Evolutionary conservation across 2,888 invertebrate genomes (phyloP).

Genomic region (Drosophila koepferae): DNA sequence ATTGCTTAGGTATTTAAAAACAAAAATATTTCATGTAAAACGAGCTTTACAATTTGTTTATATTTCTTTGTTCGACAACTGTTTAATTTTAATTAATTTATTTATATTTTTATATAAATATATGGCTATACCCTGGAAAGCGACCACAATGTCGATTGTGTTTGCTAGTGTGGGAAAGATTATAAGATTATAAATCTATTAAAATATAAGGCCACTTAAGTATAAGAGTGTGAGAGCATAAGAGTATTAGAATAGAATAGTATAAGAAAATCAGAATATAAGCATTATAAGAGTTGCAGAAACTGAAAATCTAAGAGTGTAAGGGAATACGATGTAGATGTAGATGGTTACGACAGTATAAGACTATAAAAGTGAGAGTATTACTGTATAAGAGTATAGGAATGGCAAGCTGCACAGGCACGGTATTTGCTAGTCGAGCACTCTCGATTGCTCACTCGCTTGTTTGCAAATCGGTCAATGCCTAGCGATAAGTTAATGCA

Average conservation of each 20-base stretch:
- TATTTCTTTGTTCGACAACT: constrained; percentile 38
- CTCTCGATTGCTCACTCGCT: not conserved
- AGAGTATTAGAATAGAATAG: not conserved
- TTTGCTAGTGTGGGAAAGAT: no score
- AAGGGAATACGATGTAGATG: no score
- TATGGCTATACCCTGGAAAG: not conserved
- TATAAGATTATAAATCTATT: no score
- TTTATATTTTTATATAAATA: constrained; percentile 3
- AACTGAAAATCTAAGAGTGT: not conserved
- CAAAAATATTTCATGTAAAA: not conserved
- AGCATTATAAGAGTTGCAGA: no score
- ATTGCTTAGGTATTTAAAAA: constrained; percentile 4
- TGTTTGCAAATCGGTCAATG: constrained; percentile 48
- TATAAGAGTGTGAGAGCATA: not conserved
- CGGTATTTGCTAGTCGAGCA: not conserved
- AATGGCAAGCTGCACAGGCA: no score
- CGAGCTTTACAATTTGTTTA: constrained; percentile 21
- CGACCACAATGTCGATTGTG: not conserved
- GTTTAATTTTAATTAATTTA: constrained; percentile 41
- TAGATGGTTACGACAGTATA: no score
- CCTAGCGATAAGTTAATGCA: constrained; percentile 53
- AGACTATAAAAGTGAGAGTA: no score
- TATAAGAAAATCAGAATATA: no score
- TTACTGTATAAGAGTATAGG: no score
- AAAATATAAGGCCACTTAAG: no score